These are phyloP conservation scores for Epicampocera succincta DNA, from an alignment of 2,888 invertebrate genomes.

Conservation along the genomic window DNA sequence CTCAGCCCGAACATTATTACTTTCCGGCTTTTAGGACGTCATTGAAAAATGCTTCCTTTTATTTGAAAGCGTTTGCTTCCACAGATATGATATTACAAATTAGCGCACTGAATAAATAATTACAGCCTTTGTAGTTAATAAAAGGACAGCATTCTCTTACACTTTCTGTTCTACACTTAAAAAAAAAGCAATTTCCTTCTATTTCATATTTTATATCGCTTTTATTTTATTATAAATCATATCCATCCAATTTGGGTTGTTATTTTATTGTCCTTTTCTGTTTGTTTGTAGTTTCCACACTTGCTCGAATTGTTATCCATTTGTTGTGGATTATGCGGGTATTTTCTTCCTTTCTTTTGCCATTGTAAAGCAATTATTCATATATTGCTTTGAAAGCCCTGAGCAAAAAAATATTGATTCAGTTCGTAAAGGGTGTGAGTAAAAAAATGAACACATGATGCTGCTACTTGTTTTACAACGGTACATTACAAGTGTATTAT, in stretches of 20 bases:
- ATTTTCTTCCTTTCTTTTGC: conserved; percentile 51
- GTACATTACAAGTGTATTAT: conserved; percentile 65
- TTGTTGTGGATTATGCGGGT: conserved; percentile 68
- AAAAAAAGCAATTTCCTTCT: conserved; percentile 49
- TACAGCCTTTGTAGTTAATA: too few species aligned
- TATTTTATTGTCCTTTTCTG: conserved; percentile 52
- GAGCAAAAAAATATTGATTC: conserved; percentile 28
- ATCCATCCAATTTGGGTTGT: conserved; percentile 48
- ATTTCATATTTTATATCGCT: conserved; percentile 41
- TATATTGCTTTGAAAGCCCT: conserved; percentile 54
- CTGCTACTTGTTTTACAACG: conserved; percentile 61
- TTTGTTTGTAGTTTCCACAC: conserved; percentile 31
- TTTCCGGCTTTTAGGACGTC: too few species aligned
- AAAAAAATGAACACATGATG: conserved; percentile 63
- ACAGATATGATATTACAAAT: too few species aligned
- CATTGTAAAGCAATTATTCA: conserved; percentile 68
- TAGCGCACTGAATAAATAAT: too few species aligned
- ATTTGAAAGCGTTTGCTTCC: too few species aligned
- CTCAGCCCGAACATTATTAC: too few species aligned
- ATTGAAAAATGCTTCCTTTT: too few species aligned
- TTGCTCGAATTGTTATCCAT: conserved; percentile 48
- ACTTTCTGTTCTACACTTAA: neutral
- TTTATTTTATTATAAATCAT: conserved; percentile 66
- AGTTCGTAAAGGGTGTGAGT: neutral
- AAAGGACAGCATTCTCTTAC: conserved; percentile 22